phyloP scores from a whole-genome alignment of 2,113 vertebrate species.

The Leuciscus idus region DNA sequence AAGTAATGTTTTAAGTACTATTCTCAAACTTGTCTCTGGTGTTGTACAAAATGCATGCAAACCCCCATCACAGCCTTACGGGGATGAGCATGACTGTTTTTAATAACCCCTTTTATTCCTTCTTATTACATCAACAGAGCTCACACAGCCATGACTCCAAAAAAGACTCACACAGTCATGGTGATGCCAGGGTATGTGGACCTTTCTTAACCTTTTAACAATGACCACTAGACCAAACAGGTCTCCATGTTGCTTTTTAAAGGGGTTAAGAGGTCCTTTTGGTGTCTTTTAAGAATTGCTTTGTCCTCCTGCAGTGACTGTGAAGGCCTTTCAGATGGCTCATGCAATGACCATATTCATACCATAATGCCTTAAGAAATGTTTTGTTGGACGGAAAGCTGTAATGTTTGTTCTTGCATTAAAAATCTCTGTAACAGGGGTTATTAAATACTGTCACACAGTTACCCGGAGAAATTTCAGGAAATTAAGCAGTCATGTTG shows the following conservation, averaged over 20 bases:
- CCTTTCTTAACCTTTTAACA: constrained; percentile 51
- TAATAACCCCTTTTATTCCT: constrained; percentile 68
- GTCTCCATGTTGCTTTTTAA: constrained; percentile 15
- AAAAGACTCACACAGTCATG: constrained; percentile 72
- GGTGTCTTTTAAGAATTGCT: neutral
- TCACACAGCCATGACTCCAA: constrained; percentile 65
- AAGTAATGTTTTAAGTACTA: neutral
- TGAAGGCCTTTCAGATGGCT: neutral
- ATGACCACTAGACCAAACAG: constrained; percentile 4
- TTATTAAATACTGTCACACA: constrained; percentile 69
- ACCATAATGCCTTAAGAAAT: neutral
- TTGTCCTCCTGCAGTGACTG: neutral
- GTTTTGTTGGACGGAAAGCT: neutral
- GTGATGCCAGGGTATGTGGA: constrained; percentile 74
- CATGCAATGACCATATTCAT: constrained; percentile 13
- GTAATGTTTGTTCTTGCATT: neutral
- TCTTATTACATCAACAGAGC: constrained; percentile 71
- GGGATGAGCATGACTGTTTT: constrained; percentile 48
- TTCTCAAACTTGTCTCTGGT: neutral
- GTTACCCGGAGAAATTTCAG: constrained; percentile 29
- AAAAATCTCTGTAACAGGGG: constrained; percentile 41
- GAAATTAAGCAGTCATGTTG: constrained; percentile 24
- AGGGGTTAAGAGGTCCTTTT: constrained; percentile 26
- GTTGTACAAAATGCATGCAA: neutral
- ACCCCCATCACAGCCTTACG: neutral